Base-by-base conservation (phyloP, 2,888 invertebrate species). In the Chrysolina oricalcia region DNA sequence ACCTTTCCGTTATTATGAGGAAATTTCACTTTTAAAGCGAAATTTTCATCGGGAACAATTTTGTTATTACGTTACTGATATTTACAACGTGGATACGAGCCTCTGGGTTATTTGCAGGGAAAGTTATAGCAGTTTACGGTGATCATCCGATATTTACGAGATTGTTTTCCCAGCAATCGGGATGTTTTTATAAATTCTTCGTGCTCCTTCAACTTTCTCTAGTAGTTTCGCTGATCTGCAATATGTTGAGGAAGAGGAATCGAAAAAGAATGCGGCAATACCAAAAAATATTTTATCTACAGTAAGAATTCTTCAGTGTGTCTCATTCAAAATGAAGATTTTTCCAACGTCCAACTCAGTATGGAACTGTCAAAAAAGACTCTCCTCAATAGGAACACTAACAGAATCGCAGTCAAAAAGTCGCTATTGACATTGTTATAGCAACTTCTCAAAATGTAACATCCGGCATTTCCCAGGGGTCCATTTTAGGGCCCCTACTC, bases 11-110 rank as follows among this genome's bases (percentile, higher is more conserved):
- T 35, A 67, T 48, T 35, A 67, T 27, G 19, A 41, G 65, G 62
- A 72, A 72, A 72, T 72, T 72, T 67, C 66, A 67, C 67, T 72
- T 72, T 67, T 17, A 27, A 17, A 8, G 59, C 62, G 65, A 67
- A 67, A 66, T 72, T 72, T 59, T 56, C 67, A 43, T 35, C 59
- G 48, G 67, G 72, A 67, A 59, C 23, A 50, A 65, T 64, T 70
- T 71, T 11, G 71, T 40, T 71, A 64, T 71, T 50, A 19, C 6
- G n/a, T 46, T 46, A 46, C 46, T 17, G 40, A 13, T 27, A 48
- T 63, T 59, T 62, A 43, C 46, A 27, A 62, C 35, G 56, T 48
- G 43, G 43, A 63, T 46, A n/a, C 23, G 9, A 21, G 27, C 59
- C 70, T 62, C 15, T 21, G 10, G 53, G 70, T 63, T 13, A 43